Evolutionary conservation across 2,113 vertebrate species (phyloP), one percentile per base, ranked within the genome.

Genomic region (Paraplagusia blochii): DNA sequence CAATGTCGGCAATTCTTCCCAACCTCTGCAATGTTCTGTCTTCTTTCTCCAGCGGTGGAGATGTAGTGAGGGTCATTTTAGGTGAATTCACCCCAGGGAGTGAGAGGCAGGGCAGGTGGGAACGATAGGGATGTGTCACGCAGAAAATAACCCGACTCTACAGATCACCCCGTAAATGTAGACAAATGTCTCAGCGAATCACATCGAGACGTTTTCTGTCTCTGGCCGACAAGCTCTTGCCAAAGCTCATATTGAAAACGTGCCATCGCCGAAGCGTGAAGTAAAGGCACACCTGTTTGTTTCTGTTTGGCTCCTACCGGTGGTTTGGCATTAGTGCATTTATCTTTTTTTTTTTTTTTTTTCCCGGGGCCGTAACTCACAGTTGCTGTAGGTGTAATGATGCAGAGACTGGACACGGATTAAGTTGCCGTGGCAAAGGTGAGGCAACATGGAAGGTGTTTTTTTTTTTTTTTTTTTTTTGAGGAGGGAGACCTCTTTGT

Each of bases 271-370:
- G 69, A 72, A 66, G 77, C 66, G 18, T 57, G 61, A 73, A 49
- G 54, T 39, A 44, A 80, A 64, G 52, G 59, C 76, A 63, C 76
- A 83, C 82, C 78, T 83, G 80, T 81, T 81, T 85, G 76, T 79
- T 81, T 86, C 40, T 72, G 63, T 67, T 51, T 52, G 69, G 74
- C 68, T 77, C 53, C 76, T 48, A 66, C 70, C 71, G 71, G 45
- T 72, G 77, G 77, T 80, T 78, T 77, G 73, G 68, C 72, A 71
- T 64, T 11, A 15, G 53, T 39, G 4, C 1, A 10, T 56, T 44
- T 65, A 72, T 66, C 60, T 56, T 77, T 77, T 79, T 29, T 29
- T 56, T 44, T 65, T 74, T 66, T 63, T 56, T 77, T 77, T 79
- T 29, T 29, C 22, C n/a, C n/a, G 66, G 64, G 53, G 48, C 54